Conservation (phyloP, 2,888 invertebrate genomes). For the Unio delphinus region DNA sequence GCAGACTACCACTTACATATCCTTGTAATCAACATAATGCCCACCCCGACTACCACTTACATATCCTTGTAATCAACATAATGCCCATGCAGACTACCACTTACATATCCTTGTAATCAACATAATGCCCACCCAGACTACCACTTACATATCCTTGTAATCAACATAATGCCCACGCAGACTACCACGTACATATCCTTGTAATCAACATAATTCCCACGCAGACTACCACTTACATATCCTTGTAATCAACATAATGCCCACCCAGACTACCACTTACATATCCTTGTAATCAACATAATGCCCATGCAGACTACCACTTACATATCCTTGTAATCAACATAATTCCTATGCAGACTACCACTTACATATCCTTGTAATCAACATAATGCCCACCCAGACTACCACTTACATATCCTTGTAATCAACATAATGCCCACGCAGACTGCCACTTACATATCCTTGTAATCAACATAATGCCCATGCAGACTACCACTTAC, state of each 20-base stretch:
- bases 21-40: conserved; percentile 58
- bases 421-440: conserved; percentile 49
- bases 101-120: conserved; percentile 66
- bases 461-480: conserved; percentile 58
- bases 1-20: conserved; percentile 48
- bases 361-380: conserved; percentile 62
- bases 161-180: conserved; percentile 37
- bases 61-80: conserved; percentile 63
- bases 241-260: conserved; percentile 58
- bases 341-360: neutral
- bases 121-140: conserved; percentile 1
- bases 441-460: conserved; percentile 47
- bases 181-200: conserved; percentile 56
- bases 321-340: conserved; percentile 66
- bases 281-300: conserved; percentile 63
- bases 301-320: conserved; percentile 13
- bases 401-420: conserved; percentile 56
- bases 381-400: conserved; percentile 38
- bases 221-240: conserved; percentile 48
- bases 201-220: conserved; percentile 49
- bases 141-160: conserved; percentile 62
- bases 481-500: conserved; percentile 34
- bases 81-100: conserved; percentile 12
- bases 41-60: conserved; percentile 34
- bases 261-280: conserved; percentile 34